Conservation (phyloP, 1,140 invertebrate genomes). For the Lepidurus couesii region DNA sequence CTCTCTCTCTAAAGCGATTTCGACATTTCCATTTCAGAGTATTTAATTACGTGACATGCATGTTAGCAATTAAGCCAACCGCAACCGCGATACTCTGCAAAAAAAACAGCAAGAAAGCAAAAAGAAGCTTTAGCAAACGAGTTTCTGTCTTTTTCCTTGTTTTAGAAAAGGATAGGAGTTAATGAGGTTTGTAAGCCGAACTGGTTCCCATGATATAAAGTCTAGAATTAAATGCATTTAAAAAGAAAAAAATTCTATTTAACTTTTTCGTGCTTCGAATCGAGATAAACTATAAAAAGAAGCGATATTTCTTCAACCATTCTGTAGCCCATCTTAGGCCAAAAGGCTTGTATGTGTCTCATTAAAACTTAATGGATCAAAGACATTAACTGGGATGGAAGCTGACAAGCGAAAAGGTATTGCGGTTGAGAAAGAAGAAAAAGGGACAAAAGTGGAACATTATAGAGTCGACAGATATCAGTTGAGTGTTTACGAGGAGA, state of each 20-base stretch:
- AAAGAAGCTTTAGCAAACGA: neutral
- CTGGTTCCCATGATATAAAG: neutral
- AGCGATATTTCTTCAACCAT: too few relatives aligned
- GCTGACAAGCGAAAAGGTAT: neutral
- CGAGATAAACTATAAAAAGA: too few relatives aligned
- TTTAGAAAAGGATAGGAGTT: neutral
- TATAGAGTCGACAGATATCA: neutral
- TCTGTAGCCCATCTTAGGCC: neutral
- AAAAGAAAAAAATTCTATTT: too few relatives aligned
- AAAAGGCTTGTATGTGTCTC: neutral
- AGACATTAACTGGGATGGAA: neutral
- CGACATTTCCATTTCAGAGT: neutral
- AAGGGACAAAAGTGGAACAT: neutral
- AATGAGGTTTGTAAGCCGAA: neutral
- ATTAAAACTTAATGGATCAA: neutral
- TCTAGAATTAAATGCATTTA: neutral
- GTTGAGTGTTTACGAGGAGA: too few relatives aligned
- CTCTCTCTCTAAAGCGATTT: too few relatives aligned
- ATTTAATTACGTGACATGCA: slow-evolving; percentile 16
- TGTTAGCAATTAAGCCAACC: slow-evolving; percentile 15
- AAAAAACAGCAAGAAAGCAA: neutral
- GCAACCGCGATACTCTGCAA: slow-evolving; percentile 4
- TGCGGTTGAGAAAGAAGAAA: too few relatives aligned
- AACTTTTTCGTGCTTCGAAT: too few relatives aligned
- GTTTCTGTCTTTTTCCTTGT: neutral